Base-by-base conservation (phyloP, 2,888 invertebrate species). In the Scaptomyza flava region DNA sequence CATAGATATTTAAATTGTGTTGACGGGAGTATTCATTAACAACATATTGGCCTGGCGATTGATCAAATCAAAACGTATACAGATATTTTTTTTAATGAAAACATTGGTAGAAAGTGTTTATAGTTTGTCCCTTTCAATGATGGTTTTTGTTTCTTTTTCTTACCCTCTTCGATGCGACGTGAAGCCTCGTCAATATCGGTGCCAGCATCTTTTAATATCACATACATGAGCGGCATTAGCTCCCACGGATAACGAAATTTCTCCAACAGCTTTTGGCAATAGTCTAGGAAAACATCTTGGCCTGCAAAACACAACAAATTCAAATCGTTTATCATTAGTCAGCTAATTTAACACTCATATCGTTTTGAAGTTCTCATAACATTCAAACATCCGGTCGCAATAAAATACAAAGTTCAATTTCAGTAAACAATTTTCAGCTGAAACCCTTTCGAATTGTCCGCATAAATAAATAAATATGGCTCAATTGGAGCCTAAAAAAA, bases 211-310 rank as follows among this genome's bases (percentile, higher is more conserved):
- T 96, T 96, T 68, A 96, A 93, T 91, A 96, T 96, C 89, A 95
- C 95, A 92, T 96, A 95, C 93, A 96, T 95, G 41, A 96, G 92
- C 20, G 96, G 95, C 94, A 96, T 94, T 94, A 96, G 95, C 91
- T 96, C 95, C 95, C 95, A 96, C 5, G 96, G 95, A 91, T 96
- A 96, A 89, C 94, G 94, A 93, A 96, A 96, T 92, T 94, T 95
- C 90, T 96, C 95, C 91, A 95, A 92, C 62, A 96, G 93, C 90
- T 95, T 95, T 85, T 95, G 94, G 90, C 96, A 96, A 92, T 95
- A 95, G 87, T 96, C 95, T 89, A 96, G 93, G 83, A 95, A 91
- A 57, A 94, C 91, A 88, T 94, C 94, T 61, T 93, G 93, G 76
- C 90, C 93, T 93, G 90, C 6, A 92, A 92, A 61, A 92, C 36